phyloP scores from a whole-genome alignment of 2,888 invertebrate species.

The Carcina quercana region DNA sequence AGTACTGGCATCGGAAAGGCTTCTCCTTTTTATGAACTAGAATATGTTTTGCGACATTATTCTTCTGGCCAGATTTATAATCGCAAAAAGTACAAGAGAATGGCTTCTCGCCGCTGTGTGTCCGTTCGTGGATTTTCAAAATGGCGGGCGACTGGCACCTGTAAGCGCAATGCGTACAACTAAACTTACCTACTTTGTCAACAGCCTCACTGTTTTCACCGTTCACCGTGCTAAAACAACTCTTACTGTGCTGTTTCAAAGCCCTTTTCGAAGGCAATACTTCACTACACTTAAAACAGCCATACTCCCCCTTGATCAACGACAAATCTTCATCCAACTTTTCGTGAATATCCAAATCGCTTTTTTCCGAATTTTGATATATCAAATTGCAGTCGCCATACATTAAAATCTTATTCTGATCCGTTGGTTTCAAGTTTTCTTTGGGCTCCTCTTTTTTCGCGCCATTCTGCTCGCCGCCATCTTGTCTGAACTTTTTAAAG shows the following conservation, averaged over 20 bases:
- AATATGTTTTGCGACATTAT: conserved; percentile 68
- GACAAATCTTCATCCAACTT: conserved; percentile 42
- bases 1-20: conserved; percentile 63
- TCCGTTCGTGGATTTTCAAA: conserved; percentile 64
- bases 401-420: conserved; percentile 46
- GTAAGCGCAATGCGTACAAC: conserved; percentile 58
- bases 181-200: conserved; percentile 55
- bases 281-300: conserved; percentile 55
- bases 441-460: conserved; percentile 48
- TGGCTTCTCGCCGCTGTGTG: conserved; percentile 64
- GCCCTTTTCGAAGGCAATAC: conserved; percentile 52
- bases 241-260: conserved; percentile 53
- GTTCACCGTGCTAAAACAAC: conserved; percentile 34
- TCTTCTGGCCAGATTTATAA: conserved; percentile 68
- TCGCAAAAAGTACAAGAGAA: conserved; percentile 64
- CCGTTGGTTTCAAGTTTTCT: conserved; percentile 52
- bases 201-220: conserved; percentile 21
- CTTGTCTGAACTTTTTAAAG: conserved; percentile 41
- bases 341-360: conserved; percentile 29
- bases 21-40: conserved; percentile 70
- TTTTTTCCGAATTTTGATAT: conserved; percentile 21
- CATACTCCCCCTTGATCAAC: conserved; percentile 55
- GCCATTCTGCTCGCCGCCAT: conserved; percentile 21
- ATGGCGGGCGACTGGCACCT: conserved; percentile 68
- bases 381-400: conserved; percentile 10